These are phyloP conservation scores for Paramormyrops kingsleyae DNA, from an alignment of 2,113 vertebrate genomes.

Conservation along the genomic window DNA sequence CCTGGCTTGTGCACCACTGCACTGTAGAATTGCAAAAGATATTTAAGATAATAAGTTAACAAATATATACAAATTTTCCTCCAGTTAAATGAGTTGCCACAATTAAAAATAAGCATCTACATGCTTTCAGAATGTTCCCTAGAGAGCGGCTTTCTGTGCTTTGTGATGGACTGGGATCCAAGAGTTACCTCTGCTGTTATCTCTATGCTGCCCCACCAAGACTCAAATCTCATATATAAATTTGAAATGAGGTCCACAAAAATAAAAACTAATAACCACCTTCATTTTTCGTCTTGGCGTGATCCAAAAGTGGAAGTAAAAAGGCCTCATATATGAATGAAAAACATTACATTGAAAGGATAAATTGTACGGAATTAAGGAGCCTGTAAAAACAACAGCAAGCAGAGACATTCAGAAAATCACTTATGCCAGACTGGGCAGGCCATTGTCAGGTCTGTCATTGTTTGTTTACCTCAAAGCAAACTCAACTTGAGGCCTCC, in stretches of 20 bases:
- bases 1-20: not conserved
- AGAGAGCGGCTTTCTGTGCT: not conserved
- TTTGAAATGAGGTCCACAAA: not conserved
- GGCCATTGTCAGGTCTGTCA: not conserved
- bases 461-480: not conserved
- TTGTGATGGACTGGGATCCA: not conserved
- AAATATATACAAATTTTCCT: not conserved
- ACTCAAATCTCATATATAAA: not conserved
- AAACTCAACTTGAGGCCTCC: not conserved
- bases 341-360: not conserved
- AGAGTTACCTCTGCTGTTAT: not conserved
- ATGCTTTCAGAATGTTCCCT: not conserved
- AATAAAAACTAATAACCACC: not conserved
- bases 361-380: not conserved
- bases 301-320: not conserved
- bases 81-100: not conserved
- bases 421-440: not conserved
- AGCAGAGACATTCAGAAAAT: not conserved
- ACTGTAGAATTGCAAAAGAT: not conserved
- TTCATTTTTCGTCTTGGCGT: not conserved
- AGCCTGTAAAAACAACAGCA: not conserved
- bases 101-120: not conserved
- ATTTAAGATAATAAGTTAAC: not conserved
- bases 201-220: not conserved
- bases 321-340: not conserved